A percentile compares a stretch with the other conserved stretches of the same genome.
Evolutionary conservation across 2,888 invertebrate genomes (phyloP).

Genomic region (Mesochorus sp.): DNA sequence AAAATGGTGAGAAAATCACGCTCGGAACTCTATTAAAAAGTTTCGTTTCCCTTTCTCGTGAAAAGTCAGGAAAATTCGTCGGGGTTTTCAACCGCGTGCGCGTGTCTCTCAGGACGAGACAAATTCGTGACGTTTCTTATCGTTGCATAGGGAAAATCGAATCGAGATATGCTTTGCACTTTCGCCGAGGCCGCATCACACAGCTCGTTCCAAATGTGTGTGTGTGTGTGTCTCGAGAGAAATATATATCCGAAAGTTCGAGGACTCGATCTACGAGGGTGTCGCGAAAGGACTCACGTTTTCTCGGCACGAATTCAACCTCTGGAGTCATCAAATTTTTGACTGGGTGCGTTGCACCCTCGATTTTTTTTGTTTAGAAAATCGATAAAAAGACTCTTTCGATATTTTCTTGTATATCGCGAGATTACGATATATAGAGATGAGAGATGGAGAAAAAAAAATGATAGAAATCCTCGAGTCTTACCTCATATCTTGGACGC

Average conservation of each 20-base stretch:
- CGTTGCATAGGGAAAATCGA: slow-evolving; percentile 45
- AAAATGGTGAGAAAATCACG: slow-evolving; percentile 45
- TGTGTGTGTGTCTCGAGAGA: slow-evolving; percentile 58
- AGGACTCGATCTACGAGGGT: slow-evolving; percentile 1
- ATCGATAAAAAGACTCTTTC: no score
- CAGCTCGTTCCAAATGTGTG: neutral
- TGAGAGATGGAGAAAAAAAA: neutral
- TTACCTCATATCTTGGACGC: slow-evolving; percentile 37
- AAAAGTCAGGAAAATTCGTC: slow-evolving; percentile 17
- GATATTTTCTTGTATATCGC: neutral
- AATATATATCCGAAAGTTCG: slow-evolving; percentile 55
- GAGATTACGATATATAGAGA: no score
- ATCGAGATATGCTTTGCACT: slow-evolving; percentile 27
- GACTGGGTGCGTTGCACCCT: neutral
- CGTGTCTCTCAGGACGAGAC: slow-evolving; percentile 50
- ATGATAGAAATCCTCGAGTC: neutral
- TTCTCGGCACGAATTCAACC: slow-evolving; percentile 45
- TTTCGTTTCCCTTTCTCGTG: slow-evolving; percentile 59
- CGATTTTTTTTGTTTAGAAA: no score
- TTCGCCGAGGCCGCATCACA: neutral
- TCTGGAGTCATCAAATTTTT: neutral
- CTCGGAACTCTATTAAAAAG: slow-evolving; percentile 66
- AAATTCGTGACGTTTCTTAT: slow-evolving; percentile 53
- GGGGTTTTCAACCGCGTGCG: neutral
- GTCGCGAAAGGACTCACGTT: slow-evolving; percentile 24